Base-by-base conservation (phyloP, 2,113 vertebrate genomes). In the Aythya baeri region DNA sequence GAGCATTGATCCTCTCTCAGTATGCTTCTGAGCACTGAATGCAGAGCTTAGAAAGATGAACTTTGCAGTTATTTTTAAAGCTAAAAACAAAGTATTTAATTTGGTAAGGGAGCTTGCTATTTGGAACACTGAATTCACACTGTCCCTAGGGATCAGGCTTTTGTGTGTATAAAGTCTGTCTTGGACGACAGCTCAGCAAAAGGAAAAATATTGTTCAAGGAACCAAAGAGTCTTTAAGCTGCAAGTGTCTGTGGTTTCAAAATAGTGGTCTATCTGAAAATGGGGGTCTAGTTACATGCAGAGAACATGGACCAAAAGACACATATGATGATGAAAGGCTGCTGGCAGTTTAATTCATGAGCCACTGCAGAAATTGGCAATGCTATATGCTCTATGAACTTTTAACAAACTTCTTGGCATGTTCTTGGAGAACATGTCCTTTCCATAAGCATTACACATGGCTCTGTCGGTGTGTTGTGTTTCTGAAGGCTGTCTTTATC, bases 1-100 rank as follows among this genome's bases (percentile, higher is more conserved):
- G 27, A 27, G 9, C 73, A 91, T 87, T 32, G 84, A 93, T 93
- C 32, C 23, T 77, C 38, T 91, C 93, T 86, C 81, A 76, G 7
- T 50, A 25, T 59, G 52, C n/a, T 61, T 82, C 83, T 79, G 18
- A 67, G 54, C 1, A 0, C 5, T 66, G 63, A 87, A 89, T 72
- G 9, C 26, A 68, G 29, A 70, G 21, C 49, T 92, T 68, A 82
- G 44, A 76, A 95, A 89, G 86, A 87, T 55, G 27, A 91, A 91
- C 4, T 6, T 52, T 78, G 32, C 58, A 44, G 58, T 70, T 89
- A 66, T 87, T 89, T 91, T 80, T 74, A 92, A 93, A 82, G 66
- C 73, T 79, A 91, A 82, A 86, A 27, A 0, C 49, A 34, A 91
- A 91, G 71, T 74, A 38, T 86, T 94, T 76, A 36, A 66, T 70